Evolutionary conservation across 2,888 invertebrate genomes (phyloP).

Genomic region (Meiosimyza platycephala): DNA sequence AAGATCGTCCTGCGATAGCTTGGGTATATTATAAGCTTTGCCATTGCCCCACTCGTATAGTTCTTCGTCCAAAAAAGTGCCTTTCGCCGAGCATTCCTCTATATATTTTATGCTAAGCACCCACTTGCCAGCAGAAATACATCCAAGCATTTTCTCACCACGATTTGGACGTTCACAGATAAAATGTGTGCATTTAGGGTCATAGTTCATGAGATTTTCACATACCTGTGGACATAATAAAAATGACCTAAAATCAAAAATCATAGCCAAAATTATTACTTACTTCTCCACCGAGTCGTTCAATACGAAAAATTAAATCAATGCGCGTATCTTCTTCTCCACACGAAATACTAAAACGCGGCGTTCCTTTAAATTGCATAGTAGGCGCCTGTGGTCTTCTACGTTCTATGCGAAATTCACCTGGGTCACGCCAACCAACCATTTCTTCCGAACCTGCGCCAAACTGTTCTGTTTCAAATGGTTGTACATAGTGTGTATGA

Average conservation of each 20-base stretch:
- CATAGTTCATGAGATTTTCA: conserved; percentile 68
- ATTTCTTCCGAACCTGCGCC: conserved; percentile 69
- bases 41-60: conserved; percentile 89
- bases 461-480: conserved; percentile 62
- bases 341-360: conserved; percentile 64
- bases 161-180: conserved; percentile 80
- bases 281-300: conserved; percentile 54
- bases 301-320: conserved; percentile 54
- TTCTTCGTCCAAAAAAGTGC: conserved; percentile 72
- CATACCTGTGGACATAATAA: conserved; percentile 49
- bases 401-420: conserved; percentile 57
- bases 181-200: conserved; percentile 79
- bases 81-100: conserved; percentile 71
- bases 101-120: conserved; percentile 85
- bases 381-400: conserved; percentile 48
- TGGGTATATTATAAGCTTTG: conserved; percentile 68
- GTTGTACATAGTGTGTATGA: conserved; percentile 57
- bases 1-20: conserved; percentile 67
- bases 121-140: conserved; percentile 91
- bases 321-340: conserved; percentile 55
- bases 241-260: conserved; percentile 11
- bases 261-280: not conserved
- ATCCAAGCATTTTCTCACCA: conserved; percentile 89
- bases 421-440: conserved; percentile 79
- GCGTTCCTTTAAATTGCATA: conserved; percentile 58